Evolutionary conservation across 2,888 invertebrate species (phyloP).

Genomic region (Leucophenga montana): DNA sequence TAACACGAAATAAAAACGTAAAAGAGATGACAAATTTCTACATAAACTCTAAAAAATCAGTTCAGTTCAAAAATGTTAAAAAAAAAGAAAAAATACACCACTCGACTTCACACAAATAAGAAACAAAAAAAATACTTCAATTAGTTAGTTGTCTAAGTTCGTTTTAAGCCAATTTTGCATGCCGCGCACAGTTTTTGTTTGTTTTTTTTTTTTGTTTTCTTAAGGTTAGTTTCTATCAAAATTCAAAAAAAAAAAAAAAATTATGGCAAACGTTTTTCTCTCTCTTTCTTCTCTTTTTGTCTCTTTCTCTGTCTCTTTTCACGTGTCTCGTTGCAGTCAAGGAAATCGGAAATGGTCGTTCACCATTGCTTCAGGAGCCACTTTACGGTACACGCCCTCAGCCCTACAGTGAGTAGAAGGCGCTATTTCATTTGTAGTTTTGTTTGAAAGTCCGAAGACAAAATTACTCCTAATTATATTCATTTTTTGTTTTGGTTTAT

Average conservation of each 20-base stretch:
- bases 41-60: too few species aligned
- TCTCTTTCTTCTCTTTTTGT: conserved; percentile 15
- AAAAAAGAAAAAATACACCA: too few species aligned
- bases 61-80: too few species aligned
- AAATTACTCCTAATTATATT: background rate
- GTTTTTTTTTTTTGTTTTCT: too few species aligned
- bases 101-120: too few species aligned
- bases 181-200: conserved; percentile 34
- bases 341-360: conserved; percentile 78
- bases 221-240: conserved; percentile 48
- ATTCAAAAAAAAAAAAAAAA: conserved; percentile 31
- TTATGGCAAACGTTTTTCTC: conserved; percentile 14
- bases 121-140: too few species aligned
- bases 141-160: too few species aligned
- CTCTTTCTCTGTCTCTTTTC: conserved; percentile 10
- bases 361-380: conserved; percentile 90
- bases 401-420: conserved; percentile 86
- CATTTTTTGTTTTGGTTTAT: background rate
- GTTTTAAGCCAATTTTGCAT: too few species aligned
- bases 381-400: conserved; percentile 90
- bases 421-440: conserved; percentile 66
- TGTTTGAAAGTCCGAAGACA: conserved; percentile 53
- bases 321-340: conserved; percentile 72
- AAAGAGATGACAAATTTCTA: too few species aligned
- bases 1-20: too few species aligned